phyloP scores from a whole-genome alignment of 2,888 invertebrate species.

The Campoplex capitator region DNA sequence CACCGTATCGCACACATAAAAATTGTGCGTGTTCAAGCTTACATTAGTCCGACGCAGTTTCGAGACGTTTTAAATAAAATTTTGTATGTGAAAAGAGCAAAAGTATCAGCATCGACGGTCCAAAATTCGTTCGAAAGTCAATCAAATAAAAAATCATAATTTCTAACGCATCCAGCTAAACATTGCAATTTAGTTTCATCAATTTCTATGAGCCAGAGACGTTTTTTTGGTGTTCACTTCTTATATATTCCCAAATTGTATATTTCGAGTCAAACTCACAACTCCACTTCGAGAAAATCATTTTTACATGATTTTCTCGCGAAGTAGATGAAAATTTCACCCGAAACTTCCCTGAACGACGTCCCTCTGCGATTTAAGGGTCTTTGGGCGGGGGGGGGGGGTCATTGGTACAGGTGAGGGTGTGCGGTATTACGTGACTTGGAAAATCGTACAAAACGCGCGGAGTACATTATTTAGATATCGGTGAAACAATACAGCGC shows the following conservation, averaged over 20 bases:
- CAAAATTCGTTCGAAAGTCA: neutral
- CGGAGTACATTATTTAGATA: constrained; percentile 70
- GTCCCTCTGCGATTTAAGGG: constrained; percentile 43
- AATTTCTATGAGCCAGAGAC: neutral
- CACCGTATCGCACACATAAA: constrained; percentile 24
- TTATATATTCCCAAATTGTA: neutral
- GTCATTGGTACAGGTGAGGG: constrained; percentile 52
- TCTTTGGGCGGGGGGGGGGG: neutral
- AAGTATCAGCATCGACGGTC: neutral
- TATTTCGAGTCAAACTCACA: neutral
- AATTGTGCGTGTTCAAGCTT: constrained; percentile 62
- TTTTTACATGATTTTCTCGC: neutral
- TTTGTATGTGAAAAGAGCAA: neutral
- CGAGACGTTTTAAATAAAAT: constrained; percentile 9
- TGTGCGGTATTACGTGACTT: constrained; percentile 76
- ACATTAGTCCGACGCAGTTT: constrained; percentile 4
- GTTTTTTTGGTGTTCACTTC: neutral
- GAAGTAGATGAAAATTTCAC: neutral
- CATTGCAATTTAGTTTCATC: neutral
- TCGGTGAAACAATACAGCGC: constrained; percentile 80
- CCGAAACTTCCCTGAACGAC: constrained; percentile 46
- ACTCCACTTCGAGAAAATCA: neutral
- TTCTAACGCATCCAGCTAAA: neutral
- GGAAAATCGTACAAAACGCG: constrained; percentile 80
- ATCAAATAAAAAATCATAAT: neutral